Percentiles rank a stretch among this genome's conserved stretches.
These are phyloP conservation scores for Margaritifera margaritifera DNA, from an alignment of 2,888 invertebrate species.

Conservation along the genomic window DNA sequence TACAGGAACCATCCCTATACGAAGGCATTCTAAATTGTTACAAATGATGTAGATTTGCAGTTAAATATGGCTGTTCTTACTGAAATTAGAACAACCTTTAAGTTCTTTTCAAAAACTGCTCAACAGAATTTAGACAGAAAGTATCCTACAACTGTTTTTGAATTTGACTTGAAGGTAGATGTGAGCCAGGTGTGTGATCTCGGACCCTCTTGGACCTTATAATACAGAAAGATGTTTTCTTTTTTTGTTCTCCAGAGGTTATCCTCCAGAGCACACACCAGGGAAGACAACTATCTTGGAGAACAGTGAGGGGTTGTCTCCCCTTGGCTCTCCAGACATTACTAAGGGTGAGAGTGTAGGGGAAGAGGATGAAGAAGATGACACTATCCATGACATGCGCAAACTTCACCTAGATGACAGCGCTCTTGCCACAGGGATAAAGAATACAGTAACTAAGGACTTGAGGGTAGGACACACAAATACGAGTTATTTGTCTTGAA, in stretches of 20 bases:
- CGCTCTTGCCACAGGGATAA: slow-evolving; percentile 46
- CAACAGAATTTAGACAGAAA: too few relatives aligned
- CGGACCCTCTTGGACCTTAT: too few relatives aligned
- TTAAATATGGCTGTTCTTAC: too few relatives aligned
- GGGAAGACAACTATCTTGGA: slow-evolving; percentile 51
- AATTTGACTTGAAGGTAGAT: too few relatives aligned
- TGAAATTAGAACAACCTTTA: too few relatives aligned
- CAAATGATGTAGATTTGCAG: too few relatives aligned
- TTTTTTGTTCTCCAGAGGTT: slow-evolving; percentile 49
- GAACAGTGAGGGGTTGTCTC: slow-evolving; percentile 42
- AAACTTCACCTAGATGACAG: slow-evolving; percentile 45
- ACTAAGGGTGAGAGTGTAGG: slow-evolving; percentile 29
- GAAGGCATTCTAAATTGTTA: too few relatives aligned
- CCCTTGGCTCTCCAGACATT: slow-evolving; percentile 34
- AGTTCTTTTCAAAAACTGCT: too few relatives aligned
- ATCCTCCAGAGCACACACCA: slow-evolving; percentile 59
- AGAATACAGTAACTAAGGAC: slow-evolving; percentile 30
- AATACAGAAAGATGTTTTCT: background rate
- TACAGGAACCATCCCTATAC: too few relatives aligned
- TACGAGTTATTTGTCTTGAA: too few relatives aligned
- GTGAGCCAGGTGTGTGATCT: too few relatives aligned
- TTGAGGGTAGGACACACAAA: slow-evolving; percentile 30
- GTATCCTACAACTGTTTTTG: too few relatives aligned
- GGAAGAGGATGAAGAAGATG: slow-evolving; percentile 41
- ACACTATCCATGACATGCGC: slow-evolving; percentile 39